phyloP scores from a whole-genome alignment of 1,140 invertebrate genomes.

The Pseudomyrmex sp. region DNA sequence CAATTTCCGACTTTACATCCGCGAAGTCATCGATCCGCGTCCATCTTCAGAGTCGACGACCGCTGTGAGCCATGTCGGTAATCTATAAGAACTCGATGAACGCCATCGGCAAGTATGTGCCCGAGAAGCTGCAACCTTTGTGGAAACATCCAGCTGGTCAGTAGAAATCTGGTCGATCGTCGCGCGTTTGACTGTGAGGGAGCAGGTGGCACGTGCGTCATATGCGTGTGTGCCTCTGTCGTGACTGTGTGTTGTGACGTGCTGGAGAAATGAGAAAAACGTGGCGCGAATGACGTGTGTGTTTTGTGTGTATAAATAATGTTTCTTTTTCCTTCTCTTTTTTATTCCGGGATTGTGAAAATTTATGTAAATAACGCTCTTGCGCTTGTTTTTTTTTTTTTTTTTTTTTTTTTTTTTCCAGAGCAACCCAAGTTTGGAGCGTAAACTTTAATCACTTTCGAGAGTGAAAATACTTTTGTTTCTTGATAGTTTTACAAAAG shows the following conservation, averaged over 20 bases:
- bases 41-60: constrained; percentile 13
- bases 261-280: background rate
- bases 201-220: constrained; percentile 59
- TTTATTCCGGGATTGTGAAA: background rate
- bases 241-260: background rate
- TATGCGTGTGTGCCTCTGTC: background rate
- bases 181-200: background rate
- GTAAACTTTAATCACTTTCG: no score
- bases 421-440: no score
- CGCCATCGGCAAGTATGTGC: constrained; percentile 91
- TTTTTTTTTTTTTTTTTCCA: no score
- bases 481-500: background rate
- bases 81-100: constrained; percentile 89
- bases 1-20: background rate
- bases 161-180: constrained; percentile 61
- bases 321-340: background rate
- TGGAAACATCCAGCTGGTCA: constrained; percentile 97
- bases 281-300: background rate
- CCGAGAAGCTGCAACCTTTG: constrained; percentile 91
- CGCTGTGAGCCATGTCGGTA: constrained; percentile 78
- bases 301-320: background rate
- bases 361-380: background rate
- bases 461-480: no score
- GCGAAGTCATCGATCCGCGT: background rate
- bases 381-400: background rate